Percentiles rank a stretch among this genome's conserved stretches.
Conservation (phyloP, 2,888 invertebrate genomes). For the Tryphoninae sp. region DNA sequence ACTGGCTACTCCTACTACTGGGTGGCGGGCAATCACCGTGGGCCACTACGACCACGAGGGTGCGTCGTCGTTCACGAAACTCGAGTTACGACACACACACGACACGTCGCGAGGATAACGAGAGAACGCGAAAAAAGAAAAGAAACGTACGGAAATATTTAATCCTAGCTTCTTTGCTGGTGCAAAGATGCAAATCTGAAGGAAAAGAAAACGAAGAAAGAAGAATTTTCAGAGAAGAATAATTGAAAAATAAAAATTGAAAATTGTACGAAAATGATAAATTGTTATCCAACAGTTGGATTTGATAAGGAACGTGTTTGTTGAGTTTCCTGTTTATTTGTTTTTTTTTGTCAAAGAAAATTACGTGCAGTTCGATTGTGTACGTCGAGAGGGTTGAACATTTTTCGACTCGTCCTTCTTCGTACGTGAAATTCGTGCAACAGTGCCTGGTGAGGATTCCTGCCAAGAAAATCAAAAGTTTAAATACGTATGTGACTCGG, state of each 20-base stretch:
- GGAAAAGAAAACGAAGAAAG: not conserved
- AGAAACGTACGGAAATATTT: no score
- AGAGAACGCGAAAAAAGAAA: not conserved
- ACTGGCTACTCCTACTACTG: slow-evolving; percentile 49
- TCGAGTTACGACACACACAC: not conserved
- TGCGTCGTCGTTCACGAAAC: slow-evolving; percentile 22
- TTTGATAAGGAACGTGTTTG: no score
- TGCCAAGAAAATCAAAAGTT: slow-evolving; percentile 22
- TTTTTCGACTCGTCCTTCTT: no score
- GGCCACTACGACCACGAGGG: slow-evolving; percentile 51
- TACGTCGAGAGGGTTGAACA: no score
- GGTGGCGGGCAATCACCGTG: slow-evolving; percentile 54
- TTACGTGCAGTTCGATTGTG: not conserved
- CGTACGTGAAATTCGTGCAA: slow-evolving; percentile 26
- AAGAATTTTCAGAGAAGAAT: not conserved
- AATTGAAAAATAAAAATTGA: not conserved
- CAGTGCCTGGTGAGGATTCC: slow-evolving; percentile 19
- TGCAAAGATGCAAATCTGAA: not conserved
- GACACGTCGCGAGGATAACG: not conserved
- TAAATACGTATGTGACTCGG: slow-evolving; percentile 3
- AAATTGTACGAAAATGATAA: not conserved
- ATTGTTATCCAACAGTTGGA: not conserved
- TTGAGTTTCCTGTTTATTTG: no score
- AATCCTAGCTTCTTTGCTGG: not conserved
- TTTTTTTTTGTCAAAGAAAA: not conserved